A percentile compares a stretch with the other conserved stretches of the same genome.
Conservation (phyloP, 1,140 invertebrate species). For the Lepidotrigona ventralis region DNA sequence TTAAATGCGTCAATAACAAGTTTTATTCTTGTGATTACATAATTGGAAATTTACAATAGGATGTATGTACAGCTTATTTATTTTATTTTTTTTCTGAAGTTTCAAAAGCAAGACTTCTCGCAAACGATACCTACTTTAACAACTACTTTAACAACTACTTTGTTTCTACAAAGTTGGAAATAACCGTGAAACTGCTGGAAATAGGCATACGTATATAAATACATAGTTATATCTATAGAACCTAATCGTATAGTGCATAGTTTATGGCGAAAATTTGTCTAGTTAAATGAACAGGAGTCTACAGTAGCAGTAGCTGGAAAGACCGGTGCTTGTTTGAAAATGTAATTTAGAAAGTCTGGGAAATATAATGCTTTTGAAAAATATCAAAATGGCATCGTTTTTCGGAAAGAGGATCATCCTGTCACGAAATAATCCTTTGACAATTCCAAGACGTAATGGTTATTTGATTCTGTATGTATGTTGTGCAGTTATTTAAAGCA, state of each 20-base stretch:
- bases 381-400: constrained; percentile 72
- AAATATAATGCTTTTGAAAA: constrained; percentile 32
- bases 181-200: background rate
- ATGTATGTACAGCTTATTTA: background rate
- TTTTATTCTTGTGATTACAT: background rate
- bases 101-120: background rate
- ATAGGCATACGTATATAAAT: too few relatives aligned
- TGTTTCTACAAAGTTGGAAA: background rate
- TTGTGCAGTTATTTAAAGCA: constrained; percentile 44
- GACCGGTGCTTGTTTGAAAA: constrained; percentile 5
- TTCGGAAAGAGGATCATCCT: constrained; percentile 71
- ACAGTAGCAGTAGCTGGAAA: background rate
- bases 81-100: background rate
- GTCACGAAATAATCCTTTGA: constrained; percentile 68
- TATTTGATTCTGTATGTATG: constrained; percentile 80
- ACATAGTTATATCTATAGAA: background rate
- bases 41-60: background rate
- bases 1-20: background rate
- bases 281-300: background rate
- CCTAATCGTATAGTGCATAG: background rate
- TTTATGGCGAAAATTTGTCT: constrained; percentile 5
- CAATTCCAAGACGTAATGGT: constrained; percentile 75
- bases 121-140: background rate
- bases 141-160: too few relatives aligned
- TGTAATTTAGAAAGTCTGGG: background rate